These are phyloP conservation scores for Gobio gobio DNA, from an alignment of 2,113 vertebrate species.

Conservation along the genomic window DNA sequence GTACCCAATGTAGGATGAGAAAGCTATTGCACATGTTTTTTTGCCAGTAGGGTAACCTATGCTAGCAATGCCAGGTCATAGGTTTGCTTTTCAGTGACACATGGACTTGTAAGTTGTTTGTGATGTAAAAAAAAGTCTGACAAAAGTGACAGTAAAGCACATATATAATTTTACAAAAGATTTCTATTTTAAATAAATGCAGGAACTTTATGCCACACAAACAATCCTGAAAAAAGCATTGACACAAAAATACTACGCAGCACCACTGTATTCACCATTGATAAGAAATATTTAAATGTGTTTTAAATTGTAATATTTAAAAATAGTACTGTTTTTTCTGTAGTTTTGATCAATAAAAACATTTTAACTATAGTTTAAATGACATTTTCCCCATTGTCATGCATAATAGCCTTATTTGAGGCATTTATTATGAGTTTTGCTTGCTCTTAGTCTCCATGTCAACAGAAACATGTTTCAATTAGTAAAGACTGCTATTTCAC, in stretches of 20 bases:
- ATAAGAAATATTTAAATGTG: background rate
- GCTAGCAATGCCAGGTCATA: background rate
- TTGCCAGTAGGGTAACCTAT: too few species aligned
- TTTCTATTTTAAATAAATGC: background rate
- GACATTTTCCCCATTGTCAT: background rate
- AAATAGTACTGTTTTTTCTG: background rate
- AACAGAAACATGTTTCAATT: background rate
- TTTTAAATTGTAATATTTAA: background rate
- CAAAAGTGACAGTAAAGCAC: background rate
- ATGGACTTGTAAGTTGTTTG: background rate
- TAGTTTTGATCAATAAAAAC: background rate
- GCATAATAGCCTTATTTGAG: background rate
- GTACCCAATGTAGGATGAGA: constrained; percentile 58
- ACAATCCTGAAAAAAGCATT: background rate
- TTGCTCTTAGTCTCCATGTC: background rate
- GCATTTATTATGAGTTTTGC: background rate
- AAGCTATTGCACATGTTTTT: constrained; percentile 58
- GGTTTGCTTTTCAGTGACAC: background rate
- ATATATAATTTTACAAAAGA: background rate
- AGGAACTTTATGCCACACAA: background rate
- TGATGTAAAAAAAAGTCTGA: background rate
- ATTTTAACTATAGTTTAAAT: too few species aligned
- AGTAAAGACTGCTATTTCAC: background rate
- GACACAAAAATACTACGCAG: background rate
- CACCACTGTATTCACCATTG: background rate